Evolutionary conservation across 2,888 invertebrate species (phyloP), one percentile per base, ranked within the genome.

Genomic region (Leistus spinibarbis): DNA sequence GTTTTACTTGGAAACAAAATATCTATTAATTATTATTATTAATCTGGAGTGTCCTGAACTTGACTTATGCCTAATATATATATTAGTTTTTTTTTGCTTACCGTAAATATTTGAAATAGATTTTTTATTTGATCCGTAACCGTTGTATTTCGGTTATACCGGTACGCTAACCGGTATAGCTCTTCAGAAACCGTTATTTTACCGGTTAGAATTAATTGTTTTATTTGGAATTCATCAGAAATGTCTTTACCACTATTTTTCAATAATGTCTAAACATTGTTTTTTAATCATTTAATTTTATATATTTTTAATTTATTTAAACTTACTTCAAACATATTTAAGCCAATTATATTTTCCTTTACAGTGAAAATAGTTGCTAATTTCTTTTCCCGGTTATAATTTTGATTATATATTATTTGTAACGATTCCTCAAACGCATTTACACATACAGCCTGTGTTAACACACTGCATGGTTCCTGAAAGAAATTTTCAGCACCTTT

Each of bases 191-290:
- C 13, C 13, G 56, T 17, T 23, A 20, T 9, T 17, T n/a, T 54
- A n/a, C 71, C 71, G 9, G 64, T 65, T 13, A 56, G 22, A 16
- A 65, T 16, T 19, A 71, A n/a, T 64, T 56, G 64, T 9, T 71
- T 54, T 24, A 71, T 71, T 53, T 65, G 63, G 17, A 65, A 10
- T 27, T 78, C 76, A 7, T 81, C 78, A 17, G 79, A 78, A 40
- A 85, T 81, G 2, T 78, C 77, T 22, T 72, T 76, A 0, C 83
- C 81, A 10, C 85, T 83, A 66, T 80, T 76, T 78, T 84, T 82
- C 17, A 85, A 77, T 68, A 79, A 79, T 20, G 80, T 80, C 68
- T 82, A 91, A 79, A 60, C n/a, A 60, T 60, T 19, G 19, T 19
- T 10, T 10, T 19, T 19, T 13, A 63, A 20, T 63, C 24, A 27